Evolutionary conservation across 2,113 vertebrate species (phyloP).

Genomic region (Saguinus midas): DNA sequence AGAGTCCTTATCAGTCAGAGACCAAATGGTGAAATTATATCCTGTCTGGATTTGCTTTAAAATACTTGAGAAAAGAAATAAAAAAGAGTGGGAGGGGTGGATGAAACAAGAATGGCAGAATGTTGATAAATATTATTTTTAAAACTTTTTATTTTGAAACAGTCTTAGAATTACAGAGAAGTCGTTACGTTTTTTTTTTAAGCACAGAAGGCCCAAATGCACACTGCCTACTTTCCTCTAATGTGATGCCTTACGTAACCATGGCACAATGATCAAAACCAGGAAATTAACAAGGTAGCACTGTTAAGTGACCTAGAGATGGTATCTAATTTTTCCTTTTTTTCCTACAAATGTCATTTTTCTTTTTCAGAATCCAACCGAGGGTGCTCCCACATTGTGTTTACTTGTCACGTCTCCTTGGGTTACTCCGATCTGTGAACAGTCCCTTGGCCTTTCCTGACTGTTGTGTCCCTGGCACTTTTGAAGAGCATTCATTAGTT

Average conservation of each 20-base stretch:
- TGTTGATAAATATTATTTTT: neutral
- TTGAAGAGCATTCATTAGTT: neutral
- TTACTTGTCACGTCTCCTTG: neutral
- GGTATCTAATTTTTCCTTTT: neutral
- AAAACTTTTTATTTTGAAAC: neutral
- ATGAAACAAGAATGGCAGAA: neutral
- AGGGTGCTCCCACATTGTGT: neutral
- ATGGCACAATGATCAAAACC: neutral
- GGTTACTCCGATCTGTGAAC: neutral
- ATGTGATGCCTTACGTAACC: neutral
- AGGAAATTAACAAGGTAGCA: neutral
- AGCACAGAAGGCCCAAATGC: neutral
- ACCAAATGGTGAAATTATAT: slow-evolving; percentile 9
- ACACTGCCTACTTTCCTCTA: neutral
- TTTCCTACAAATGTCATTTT: neutral
- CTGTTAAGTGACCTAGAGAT: neutral
- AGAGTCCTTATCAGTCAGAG: neutral
- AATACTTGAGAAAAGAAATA: neutral
- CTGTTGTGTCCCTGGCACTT: neutral
- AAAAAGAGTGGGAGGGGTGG: rapidly evolving
- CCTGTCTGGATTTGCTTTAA: slow-evolving; percentile 34
- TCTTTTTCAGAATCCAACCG: neutral
- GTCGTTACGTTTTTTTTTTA: neutral
- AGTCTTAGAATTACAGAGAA: slow-evolving; percentile 2
- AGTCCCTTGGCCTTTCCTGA: neutral